phyloP scores from a whole-genome alignment of 64 coral and sea anemone species.

The Actinia equina region DNA sequence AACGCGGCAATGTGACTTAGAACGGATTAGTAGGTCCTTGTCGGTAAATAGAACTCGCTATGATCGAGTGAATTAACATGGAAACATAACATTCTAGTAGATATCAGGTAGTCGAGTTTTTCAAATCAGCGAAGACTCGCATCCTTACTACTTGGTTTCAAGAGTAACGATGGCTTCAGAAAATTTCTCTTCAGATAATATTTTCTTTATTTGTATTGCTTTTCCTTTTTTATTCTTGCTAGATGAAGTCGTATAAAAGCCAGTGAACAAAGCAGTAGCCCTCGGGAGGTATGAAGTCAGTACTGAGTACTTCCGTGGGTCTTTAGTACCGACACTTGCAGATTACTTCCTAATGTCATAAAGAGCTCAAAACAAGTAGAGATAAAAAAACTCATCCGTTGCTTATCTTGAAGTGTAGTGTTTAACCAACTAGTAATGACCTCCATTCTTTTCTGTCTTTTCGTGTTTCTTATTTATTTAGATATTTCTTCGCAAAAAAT shows the following conservation, averaged over 20 bases:
- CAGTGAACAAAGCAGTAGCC: neutral
- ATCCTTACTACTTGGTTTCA: too few species aligned
- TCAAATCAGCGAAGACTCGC: neutral
- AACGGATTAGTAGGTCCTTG: constrained; percentile 14
- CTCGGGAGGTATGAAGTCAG: neutral
- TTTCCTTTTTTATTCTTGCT: neutral
- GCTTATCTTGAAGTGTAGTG: constrained; percentile 13
- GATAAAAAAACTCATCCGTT: constrained; percentile 1
- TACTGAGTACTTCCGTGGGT: neutral
- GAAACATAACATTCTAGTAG: neutral
- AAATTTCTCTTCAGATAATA: neutral
- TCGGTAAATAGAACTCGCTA: constrained; percentile 4
- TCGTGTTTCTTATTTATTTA: neutral
- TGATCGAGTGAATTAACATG: neutral
- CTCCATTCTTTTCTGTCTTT: neutral
- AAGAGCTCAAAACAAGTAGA: neutral
- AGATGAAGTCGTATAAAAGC: neutral
- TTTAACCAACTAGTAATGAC: constrained; percentile 5
- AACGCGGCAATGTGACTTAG: constrained; percentile 8
- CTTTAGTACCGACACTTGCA: constrained; percentile 4
- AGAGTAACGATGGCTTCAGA: too few species aligned
- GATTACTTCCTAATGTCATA: constrained; percentile 18
- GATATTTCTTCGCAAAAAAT: neutral
- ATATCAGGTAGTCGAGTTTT: neutral
- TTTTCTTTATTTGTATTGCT: neutral